A percentile compares a stretch with the other conserved stretches of the same genome.
phyloP scores from a whole-genome alignment of 2,888 invertebrate species.

The Panopea generosa region DNA sequence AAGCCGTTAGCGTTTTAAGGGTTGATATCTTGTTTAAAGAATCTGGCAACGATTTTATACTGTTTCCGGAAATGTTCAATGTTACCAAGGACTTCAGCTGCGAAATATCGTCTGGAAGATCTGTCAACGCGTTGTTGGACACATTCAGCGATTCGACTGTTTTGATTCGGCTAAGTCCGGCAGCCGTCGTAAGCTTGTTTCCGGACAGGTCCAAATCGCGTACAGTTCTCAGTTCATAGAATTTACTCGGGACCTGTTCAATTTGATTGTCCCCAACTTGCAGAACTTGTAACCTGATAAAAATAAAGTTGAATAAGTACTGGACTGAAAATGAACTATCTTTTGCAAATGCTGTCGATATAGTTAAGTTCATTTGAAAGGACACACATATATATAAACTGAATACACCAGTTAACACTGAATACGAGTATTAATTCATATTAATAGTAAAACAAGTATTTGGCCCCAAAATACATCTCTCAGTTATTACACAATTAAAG shows the following conservation, averaged over 20 bases:
- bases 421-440: too few species aligned
- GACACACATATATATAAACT: too few species aligned
- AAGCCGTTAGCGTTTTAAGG: conserved; percentile 70
- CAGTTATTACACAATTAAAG: too few species aligned
- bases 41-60: conserved; percentile 72
- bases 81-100: conserved; percentile 73
- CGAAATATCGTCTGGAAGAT: conserved; percentile 76
- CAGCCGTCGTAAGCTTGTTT: conserved; percentile 68
- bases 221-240: conserved; percentile 77
- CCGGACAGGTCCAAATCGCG: conserved; percentile 76
- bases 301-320: too few species aligned
- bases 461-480: too few species aligned
- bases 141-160: conserved; percentile 71
- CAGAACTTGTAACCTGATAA: conserved; percentile 71
- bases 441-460: too few species aligned
- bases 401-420: too few species aligned
- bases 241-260: conserved; percentile 76
- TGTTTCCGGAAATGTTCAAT: conserved; percentile 79
- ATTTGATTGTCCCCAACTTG: conserved; percentile 77
- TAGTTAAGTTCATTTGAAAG: neutral
- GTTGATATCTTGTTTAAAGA: conserved; percentile 70
- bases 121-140: conserved; percentile 72
- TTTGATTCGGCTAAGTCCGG: conserved; percentile 73
- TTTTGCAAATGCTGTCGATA: too few species aligned
- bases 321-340: too few species aligned